Percentiles rank a stretch among this genome's conserved stretches.
phyloP scores from a whole-genome alignment of 2,797 vertebrate species.

The Lithobates sylvaticus region DNA sequence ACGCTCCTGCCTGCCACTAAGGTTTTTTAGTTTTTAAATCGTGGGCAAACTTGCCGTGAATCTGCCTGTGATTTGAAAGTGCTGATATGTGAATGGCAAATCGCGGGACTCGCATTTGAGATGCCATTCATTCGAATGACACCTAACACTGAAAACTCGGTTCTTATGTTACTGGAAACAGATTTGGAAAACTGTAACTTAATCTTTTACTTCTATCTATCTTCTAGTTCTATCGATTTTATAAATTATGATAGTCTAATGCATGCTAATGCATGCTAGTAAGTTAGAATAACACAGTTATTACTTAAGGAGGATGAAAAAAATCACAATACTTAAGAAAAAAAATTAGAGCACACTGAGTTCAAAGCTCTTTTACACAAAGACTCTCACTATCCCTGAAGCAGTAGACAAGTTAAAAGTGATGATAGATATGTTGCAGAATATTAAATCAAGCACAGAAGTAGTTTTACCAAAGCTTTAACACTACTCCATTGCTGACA shows the following conservation, averaged over 20 bases:
- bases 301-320: constrained; percentile 21
- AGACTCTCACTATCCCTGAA: constrained; percentile 37
- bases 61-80: no score
- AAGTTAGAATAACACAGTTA: constrained; percentile 14
- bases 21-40: no score
- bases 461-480: constrained; percentile 45
- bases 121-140: no score
- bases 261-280: background rate
- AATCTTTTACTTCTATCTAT: no score
- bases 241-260: background rate
- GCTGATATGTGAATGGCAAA: no score
- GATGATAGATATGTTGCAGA: constrained; percentile 44
- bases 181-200: no score
- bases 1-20: no score
- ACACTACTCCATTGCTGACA: constrained; percentile 53
- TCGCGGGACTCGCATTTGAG: no score
- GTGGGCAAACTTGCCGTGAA: no score
- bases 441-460: constrained; percentile 55
- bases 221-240: no score
- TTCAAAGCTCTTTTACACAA: constrained; percentile 45
- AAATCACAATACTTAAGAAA: constrained; percentile 24
- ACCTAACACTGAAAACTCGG: no score
- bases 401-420: constrained; percentile 56
- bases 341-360: constrained; percentile 32
- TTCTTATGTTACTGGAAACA: no score